Base-by-base conservation (phyloP, 64 coral and sea anemone genomes). In the Catalaphyllia jardinei region DNA sequence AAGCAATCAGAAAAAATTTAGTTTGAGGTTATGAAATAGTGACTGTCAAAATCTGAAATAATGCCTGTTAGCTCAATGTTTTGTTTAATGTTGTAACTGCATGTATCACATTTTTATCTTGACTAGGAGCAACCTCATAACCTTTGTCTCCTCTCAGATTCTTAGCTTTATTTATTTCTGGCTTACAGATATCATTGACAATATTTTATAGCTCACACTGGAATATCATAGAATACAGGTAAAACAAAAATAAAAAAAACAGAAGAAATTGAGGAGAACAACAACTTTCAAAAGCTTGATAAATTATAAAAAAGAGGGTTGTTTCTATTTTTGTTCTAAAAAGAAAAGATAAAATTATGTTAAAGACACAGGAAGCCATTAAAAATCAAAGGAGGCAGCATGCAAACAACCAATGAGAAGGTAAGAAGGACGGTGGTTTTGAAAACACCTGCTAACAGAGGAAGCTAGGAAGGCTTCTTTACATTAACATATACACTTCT, bases 301-400 rank as follows among this genome's bases (percentile, higher is more conserved):
- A 57, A 22, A 79, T 79, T 55, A 79, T 69, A 33, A 33, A 65
- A 83, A 83, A 35, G 33, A 67, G 20, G n/a, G 20, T 9, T 1
- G 19, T 39, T 79, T 54, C 51, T 28, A 83, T 42, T 46, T 65
- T 67, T 33, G 27, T 4, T 16, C 46, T 27, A 17, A 13, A 17
- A 18, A 2, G 49, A 49, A 75, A 30, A 61, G 54, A 60, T 18
- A 18, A 46, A 46, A 31, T 67, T 83, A 39, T 67, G 22, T 25
- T 83, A 67, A 65, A 83, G 39, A 25, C 80, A 39, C 31, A 64
- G 62, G 80, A 65, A 83, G 20, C 22, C 62, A 42, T 64, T 67
- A 29, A 81, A 12, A 38, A 83, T 18, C 60, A 25, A 27, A 46
- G 61, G 20, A 83, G 50, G 51, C 14, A 79, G 12, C 12, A 29